Percentiles rank a stretch among this genome's conserved stretches.
These are phyloP conservation scores for Balanococcus diminutus DNA, from an alignment of 2,888 invertebrate genomes.

Conservation along the genomic window DNA sequence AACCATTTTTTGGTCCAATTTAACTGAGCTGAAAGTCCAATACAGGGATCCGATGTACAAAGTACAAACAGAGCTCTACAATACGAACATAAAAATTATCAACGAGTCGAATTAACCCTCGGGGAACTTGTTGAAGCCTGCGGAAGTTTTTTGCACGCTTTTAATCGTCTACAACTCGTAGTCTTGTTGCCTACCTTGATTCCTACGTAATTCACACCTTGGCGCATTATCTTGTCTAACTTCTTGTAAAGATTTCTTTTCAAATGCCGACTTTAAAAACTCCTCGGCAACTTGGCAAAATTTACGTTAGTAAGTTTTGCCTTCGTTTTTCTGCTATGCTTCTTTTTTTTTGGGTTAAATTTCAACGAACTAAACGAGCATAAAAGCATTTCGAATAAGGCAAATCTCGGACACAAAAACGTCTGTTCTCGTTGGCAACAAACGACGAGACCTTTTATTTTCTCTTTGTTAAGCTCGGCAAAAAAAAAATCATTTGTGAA, in stretches of 20 bases:
- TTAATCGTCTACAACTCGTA: background rate
- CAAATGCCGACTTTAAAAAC: background rate
- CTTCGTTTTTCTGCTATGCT: background rate
- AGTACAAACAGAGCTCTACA: no score
- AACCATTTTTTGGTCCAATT: no score
- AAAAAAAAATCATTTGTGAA: background rate
- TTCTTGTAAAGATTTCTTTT: background rate
- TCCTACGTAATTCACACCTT: slow-evolving; percentile 26
- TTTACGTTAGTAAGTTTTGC: background rate
- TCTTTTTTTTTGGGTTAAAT: background rate
- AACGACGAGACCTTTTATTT: background rate
- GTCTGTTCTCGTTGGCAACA: background rate
- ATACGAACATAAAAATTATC: background rate
- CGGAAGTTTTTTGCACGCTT: background rate
- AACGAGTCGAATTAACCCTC: background rate
- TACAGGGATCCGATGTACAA: background rate
- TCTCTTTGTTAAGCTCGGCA: background rate
- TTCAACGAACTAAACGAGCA: background rate
- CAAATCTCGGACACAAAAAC: background rate
- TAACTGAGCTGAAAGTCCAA: no score
- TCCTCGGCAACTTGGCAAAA: background rate
- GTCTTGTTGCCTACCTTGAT: background rate
- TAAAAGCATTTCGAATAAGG: background rate
- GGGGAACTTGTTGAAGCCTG: background rate
- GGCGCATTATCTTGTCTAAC: slow-evolving; percentile 2